phyloP scores from a whole-genome alignment of 2,797 vertebrate species.

The Chrosomus eos region DNA sequence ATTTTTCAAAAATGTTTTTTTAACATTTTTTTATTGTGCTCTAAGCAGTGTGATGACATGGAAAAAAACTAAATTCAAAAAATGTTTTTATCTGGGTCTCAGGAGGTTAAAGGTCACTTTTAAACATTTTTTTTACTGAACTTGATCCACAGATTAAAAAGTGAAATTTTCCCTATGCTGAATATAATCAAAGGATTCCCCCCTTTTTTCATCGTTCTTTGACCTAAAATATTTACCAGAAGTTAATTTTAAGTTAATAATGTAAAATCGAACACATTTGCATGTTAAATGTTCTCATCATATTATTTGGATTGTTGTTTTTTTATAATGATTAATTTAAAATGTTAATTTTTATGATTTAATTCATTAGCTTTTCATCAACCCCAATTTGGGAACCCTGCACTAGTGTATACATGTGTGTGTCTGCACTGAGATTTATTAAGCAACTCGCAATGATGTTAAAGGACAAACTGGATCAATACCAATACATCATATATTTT shows the following conservation, averaged over 20 bases:
- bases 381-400: not conserved
- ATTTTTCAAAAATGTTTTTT: too few species aligned
- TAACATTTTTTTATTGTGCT: too few species aligned
- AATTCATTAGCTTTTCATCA: not conserved
- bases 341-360: not conserved
- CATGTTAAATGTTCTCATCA: not conserved
- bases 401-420: not conserved
- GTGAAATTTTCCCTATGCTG: not conserved
- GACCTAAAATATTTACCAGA: not conserved
- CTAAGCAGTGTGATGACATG: too few species aligned
- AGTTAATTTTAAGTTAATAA: not conserved
- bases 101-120: too few species aligned
- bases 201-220: not conserved
- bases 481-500: constrained; percentile 60
- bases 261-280: not conserved
- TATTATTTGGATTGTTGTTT: not conserved
- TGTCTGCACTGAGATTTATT: not conserved
- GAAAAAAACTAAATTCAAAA: too few species aligned
- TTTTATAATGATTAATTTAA: not conserved
- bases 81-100: too few species aligned
- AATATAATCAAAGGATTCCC: not conserved
- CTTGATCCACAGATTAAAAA: not conserved
- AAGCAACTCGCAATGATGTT: constrained; percentile 16
- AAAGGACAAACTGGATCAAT: constrained; percentile 34
- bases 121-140: too few species aligned